Percentiles rank a stretch among this genome's conserved stretches.
phyloP scores from a whole-genome alignment of 2,888 invertebrate species.

The Iphiclides podalirius region DNA sequence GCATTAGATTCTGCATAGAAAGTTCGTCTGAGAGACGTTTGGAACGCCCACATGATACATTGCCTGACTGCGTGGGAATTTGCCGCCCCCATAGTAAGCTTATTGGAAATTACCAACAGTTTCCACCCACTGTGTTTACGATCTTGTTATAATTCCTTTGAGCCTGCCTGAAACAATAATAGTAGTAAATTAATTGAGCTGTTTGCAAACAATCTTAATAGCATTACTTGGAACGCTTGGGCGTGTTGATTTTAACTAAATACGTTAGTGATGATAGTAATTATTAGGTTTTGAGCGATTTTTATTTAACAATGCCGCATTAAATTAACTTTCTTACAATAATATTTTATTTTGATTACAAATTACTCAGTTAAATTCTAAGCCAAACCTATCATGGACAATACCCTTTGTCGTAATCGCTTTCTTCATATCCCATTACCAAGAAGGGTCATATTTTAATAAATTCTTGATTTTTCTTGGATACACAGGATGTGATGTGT shows the following conservation, averaged over 20 bases:
- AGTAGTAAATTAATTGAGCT: conserved; percentile 9
- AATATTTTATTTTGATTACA: too few relatives aligned
- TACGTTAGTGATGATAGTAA: neutral
- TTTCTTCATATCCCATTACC: too few relatives aligned
- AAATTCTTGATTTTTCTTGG: too few relatives aligned
- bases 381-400: too few relatives aligned
- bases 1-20: too few relatives aligned
- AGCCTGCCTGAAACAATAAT: conserved; percentile 18
- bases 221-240: conserved; percentile 7
- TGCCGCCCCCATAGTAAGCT: conserved; percentile 1
- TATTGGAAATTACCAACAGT: neutral
- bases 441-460: too few relatives aligned
- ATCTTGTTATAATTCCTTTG: conserved; percentile 2
- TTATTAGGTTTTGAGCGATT: neutral
- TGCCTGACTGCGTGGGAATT: conserved; percentile 38
- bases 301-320: too few relatives aligned
- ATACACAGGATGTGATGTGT: too few relatives aligned
- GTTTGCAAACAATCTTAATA: conserved; percentile 13
- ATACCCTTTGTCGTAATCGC: too few relatives aligned
- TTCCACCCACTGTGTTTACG: conserved; percentile 12
- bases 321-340: too few relatives aligned
- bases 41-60: conserved; percentile 25
- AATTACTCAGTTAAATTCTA: too few relatives aligned
- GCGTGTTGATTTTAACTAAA: neutral
- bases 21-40: too few relatives aligned